Evolutionary conservation across 1,140 invertebrate genomes (phyloP).

Genomic region (Spodoptera litura): DNA sequence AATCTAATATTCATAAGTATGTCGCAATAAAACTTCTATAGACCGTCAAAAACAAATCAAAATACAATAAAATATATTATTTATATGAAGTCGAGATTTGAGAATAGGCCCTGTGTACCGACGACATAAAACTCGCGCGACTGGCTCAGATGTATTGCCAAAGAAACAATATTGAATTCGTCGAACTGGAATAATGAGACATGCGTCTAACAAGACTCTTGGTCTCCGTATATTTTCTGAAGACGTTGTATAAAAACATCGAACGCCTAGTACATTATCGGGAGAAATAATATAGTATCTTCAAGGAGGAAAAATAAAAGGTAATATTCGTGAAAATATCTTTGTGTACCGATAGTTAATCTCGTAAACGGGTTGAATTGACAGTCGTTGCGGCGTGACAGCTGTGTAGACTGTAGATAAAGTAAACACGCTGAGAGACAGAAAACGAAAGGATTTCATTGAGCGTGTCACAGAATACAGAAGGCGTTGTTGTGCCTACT

Average conservation of each 20-base stretch:
- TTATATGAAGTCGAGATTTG: not conserved
- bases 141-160: conserved; percentile 45
- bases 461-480: not conserved
- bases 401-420: conserved; percentile 9
- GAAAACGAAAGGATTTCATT: conserved; percentile 26
- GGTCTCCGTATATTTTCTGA: conserved; percentile 24
- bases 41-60: conserved; percentile 5
- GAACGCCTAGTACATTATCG: conserved; percentile 32
- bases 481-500: not conserved
- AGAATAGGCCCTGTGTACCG: conserved; percentile 29
- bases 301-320: conserved; percentile 25
- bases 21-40: not conserved
- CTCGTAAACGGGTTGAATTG: conserved; percentile 26
- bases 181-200: conserved; percentile 50
- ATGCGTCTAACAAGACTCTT: conserved; percentile 46
- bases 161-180: conserved; percentile 50
- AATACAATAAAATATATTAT: not conserved
- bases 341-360: conserved; percentile 6
- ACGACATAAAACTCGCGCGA: conserved; percentile 43
- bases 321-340: conserved; percentile 33
- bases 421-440: conserved; percentile 5
- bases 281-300: conserved; percentile 35
- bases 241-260: conserved; percentile 23
- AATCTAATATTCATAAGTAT: too few species aligned
- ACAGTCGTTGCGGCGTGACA: not conserved